Evolutionary conservation across 2,113 vertebrate genomes (phyloP).

Genomic region (Solea senegalensis): DNA sequence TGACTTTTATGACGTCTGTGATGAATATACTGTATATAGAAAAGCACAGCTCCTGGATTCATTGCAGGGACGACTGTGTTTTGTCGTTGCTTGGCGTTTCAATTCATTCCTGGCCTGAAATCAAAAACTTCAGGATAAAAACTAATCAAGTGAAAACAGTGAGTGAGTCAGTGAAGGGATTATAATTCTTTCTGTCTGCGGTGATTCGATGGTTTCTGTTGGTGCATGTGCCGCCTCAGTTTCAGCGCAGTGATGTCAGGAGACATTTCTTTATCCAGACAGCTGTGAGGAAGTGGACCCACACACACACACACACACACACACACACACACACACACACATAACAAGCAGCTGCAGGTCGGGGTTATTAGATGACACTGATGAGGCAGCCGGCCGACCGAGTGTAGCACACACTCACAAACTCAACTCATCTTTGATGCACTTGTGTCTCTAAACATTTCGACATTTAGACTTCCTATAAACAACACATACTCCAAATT

Average conservation of each 20-base stretch:
- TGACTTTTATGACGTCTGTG: not conserved
- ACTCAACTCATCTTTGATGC: not conserved
- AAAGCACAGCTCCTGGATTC: not conserved
- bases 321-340: not conserved
- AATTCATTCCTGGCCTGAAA: conserved; percentile 10
- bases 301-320: not conserved
- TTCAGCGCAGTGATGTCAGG: conserved; percentile 40
- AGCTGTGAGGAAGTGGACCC: conserved; percentile 64
- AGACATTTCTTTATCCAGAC: conserved; percentile 51
- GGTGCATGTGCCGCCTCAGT: conserved; percentile 23
- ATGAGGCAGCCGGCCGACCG: not conserved
- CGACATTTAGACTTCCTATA: too few relatives aligned
- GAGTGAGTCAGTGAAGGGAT: conserved; percentile 34
- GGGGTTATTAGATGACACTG: conserved; percentile 34
- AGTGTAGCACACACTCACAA: not conserved
- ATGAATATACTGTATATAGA: not conserved
- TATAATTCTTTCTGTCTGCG: conserved; percentile 18
- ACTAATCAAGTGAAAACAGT: conserved; percentile 37
- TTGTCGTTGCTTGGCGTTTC: not conserved
- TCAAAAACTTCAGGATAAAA: not conserved
- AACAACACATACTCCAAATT: too few relatives aligned
- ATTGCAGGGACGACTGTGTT: not conserved
- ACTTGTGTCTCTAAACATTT: not conserved
- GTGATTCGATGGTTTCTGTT: conserved; percentile 28
- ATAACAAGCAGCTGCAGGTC: conserved; percentile 63